Percentiles rank a stretch among this genome's conserved stretches.
phyloP scores from a whole-genome alignment of 2,113 vertebrate genomes.

The Phalacrocorax pelagicus region DNA sequence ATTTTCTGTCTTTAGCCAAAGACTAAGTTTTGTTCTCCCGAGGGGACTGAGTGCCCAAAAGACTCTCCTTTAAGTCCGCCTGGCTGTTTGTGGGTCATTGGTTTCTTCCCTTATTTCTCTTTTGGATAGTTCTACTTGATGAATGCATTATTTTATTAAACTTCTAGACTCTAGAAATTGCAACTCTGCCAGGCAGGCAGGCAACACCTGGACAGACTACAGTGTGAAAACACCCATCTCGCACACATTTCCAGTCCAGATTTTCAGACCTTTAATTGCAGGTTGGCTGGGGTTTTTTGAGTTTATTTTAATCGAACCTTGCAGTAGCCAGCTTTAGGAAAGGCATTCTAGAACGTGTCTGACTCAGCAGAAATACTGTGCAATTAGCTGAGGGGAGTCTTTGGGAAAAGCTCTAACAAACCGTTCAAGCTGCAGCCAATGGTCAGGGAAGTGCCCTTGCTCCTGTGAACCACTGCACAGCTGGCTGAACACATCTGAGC shows the following conservation, averaged over 20 bases:
- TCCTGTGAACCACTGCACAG: neutral
- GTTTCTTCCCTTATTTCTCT: neutral
- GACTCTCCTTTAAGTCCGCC: neutral
- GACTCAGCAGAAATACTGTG: neutral
- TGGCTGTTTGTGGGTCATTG: neutral
- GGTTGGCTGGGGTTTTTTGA: neutral
- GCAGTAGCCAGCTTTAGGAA: neutral
- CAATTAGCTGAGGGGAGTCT: neutral
- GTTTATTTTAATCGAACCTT: neutral
- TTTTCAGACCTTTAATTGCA: neutral
- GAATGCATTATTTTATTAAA: neutral
- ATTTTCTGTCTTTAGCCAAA: neutral
- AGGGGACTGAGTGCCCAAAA: neutral
- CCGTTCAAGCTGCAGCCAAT: neutral
- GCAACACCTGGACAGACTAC: neutral
- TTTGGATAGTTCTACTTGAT: neutral
- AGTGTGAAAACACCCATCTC: neutral
- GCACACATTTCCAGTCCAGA: neutral
- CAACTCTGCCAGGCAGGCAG: neutral
- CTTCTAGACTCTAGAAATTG: neutral
- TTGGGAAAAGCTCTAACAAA: neutral
- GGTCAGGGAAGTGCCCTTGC: neutral
- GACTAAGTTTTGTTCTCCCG: neutral
- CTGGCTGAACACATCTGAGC: neutral
- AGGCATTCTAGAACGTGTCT: neutral